Percentiles rank a stretch among this genome's conserved stretches.
These are phyloP conservation scores for Iselma pallidipennis DNA, from an alignment of 2,888 invertebrate genomes.

Conservation along the genomic window DNA sequence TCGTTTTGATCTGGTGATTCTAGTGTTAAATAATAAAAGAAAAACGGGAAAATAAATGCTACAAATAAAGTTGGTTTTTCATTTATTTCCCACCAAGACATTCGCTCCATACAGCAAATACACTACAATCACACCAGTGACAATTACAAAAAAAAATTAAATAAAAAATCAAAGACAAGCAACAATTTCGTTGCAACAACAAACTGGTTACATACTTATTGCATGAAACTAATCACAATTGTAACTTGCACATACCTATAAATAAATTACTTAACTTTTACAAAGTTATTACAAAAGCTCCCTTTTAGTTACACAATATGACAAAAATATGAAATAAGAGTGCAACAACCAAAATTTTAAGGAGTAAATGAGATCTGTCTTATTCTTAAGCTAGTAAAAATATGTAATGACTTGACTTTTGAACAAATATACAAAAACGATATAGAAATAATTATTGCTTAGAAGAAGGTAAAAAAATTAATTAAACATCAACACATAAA, in stretches of 20 bases:
- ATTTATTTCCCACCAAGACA: background rate
- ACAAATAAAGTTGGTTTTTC: background rate
- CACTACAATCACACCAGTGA: slow-evolving; percentile 1
- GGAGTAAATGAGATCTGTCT: background rate
- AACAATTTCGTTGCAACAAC: too few relatives aligned
- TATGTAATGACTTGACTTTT: background rate
- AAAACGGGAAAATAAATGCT: background rate
- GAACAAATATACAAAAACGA: background rate
- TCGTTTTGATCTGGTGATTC: background rate
- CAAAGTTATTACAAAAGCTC: background rate
- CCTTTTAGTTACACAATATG: too few relatives aligned
- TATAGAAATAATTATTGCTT: too few relatives aligned
- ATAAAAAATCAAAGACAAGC: background rate
- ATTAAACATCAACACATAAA: too few relatives aligned
- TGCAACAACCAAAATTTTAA: background rate
- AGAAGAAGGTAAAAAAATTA: too few relatives aligned
- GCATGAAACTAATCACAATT: background rate
- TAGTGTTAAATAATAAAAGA: background rate
- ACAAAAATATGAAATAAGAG: too few relatives aligned
- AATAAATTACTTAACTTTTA: slow-evolving; percentile 3
- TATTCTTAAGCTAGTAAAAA: too few relatives aligned
- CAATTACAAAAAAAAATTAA: background rate
- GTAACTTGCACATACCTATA: background rate
- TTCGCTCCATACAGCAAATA: background rate
- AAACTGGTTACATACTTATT: background rate